phyloP scores from a whole-genome alignment of 1,140 invertebrate species.

The Drosophila albomicans region DNA sequence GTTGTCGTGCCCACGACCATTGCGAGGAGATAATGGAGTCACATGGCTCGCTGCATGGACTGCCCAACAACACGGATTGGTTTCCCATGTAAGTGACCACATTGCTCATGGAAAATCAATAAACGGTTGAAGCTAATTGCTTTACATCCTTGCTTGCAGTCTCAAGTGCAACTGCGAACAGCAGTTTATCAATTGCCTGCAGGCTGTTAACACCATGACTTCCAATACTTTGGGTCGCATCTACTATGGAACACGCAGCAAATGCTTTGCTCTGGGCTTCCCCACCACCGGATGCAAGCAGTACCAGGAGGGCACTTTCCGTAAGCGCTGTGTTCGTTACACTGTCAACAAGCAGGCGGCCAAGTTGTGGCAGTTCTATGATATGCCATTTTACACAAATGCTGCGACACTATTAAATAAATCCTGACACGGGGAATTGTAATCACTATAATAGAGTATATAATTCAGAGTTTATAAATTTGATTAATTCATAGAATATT shows the following conservation, averaged over 20 bases:
- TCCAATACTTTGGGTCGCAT: slow-evolving; percentile 87
- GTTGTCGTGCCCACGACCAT: slow-evolving; percentile 91
- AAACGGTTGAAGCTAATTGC: background rate
- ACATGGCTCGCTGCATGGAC: slow-evolving; percentile 86
- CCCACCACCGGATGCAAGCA: slow-evolving; percentile 87
- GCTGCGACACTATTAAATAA: slow-evolving; percentile 1
- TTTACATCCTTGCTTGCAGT: slow-evolving; percentile 50
- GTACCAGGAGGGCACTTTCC: slow-evolving; percentile 74
- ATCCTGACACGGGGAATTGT: slow-evolving; percentile 5
- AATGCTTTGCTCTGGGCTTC: slow-evolving; percentile 89
- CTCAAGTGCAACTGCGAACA: slow-evolving; percentile 90
- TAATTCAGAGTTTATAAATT: no score
- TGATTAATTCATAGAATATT: no score
- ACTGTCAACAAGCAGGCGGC: slow-evolving; percentile 85
- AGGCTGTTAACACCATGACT: slow-evolving; percentile 84
- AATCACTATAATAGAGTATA: background rate
- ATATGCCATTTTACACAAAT: slow-evolving; percentile 85
- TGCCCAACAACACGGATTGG: slow-evolving; percentile 87
- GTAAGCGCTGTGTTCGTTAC: slow-evolving; percentile 86
- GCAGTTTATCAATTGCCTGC: slow-evolving; percentile 89
- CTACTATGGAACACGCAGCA: slow-evolving; percentile 89
- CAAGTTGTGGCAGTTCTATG: slow-evolving; percentile 87
- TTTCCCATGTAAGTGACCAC: slow-evolving; percentile 85
- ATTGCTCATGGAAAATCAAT: slow-evolving; percentile 52
- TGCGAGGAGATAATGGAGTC: slow-evolving; percentile 89